Base-by-base conservation (phyloP, 2,888 invertebrate genomes). In the Eupithecia subumbrata region DNA sequence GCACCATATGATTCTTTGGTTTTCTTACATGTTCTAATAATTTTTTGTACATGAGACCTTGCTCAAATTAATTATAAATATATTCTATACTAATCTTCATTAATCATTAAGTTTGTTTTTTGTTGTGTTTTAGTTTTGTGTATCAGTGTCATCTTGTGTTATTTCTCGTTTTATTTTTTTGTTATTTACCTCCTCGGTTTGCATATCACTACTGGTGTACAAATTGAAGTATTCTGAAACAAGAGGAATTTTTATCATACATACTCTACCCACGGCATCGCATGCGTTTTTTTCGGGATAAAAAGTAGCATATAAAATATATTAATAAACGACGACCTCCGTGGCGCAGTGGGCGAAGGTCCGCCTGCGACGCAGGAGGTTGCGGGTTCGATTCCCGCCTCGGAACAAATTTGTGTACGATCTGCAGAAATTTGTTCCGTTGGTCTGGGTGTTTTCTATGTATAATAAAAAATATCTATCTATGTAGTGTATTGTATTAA, bases 171-270 rank as follows among this genome's bases (percentile, higher is more conserved):
- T 52, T 52, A 76, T 69, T n/a, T 40, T 69, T 73, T 37, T 25
- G 60, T 74, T 76, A 82, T 70, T 84, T 87, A 90, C 90, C 82
- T 87, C 87, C 0, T 85, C 87, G 0, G 84, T 80, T 16, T 85
- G 74, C 68, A 86, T 82, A 71, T 88, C 88, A 4, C 84, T 82
- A 3, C 78, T 56, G 3, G 85, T 85, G 76, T 88, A 77, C 25
- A 80, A 76, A 12, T 72, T 77, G 25, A 81, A 79, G 75, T 91
- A 91, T 77, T 86, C 91, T 91, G 88, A 72, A 88, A 89, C 78
- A 64, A 78, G 83, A 80, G n/a, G 0, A 5, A 25, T 37, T 37
- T 43, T 18, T 25, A n/a, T 52, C 2, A 22, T 22, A 52, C n/a
- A 52, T n/a, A 3, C 8, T 3, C 37, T 5, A 1, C 14, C 14